A percentile compares a stretch with the other conserved stretches of the same genome.
These are phyloP conservation scores for Eurytoma adleriae DNA, from an alignment of 2,888 invertebrate species.

Conservation along the genomic window DNA sequence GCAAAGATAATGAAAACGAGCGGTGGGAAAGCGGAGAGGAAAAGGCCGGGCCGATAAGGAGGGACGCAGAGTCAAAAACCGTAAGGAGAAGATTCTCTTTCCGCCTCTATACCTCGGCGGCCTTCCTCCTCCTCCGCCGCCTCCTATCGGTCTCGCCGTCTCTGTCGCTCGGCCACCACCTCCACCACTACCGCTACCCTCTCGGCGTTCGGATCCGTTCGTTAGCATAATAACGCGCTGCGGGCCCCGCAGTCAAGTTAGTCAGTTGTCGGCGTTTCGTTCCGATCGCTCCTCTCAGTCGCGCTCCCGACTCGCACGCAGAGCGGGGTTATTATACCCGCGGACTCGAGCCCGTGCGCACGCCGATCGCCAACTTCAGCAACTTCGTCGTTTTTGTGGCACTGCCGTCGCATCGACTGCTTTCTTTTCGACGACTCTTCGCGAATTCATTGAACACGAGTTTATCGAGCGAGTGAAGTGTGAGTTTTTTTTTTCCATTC, in stretches of 20 bases:
- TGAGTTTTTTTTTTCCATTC: neutral
- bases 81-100: conserved; percentile 19
- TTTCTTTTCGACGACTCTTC: neutral
- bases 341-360: neutral
- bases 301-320: conserved; percentile 32
- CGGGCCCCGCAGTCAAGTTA: conserved; percentile 68
- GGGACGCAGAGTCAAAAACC: neutral
- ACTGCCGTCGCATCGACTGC: neutral
- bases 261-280: conserved; percentile 70
- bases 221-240: conserved; percentile 73
- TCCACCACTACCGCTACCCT: conserved; percentile 26
- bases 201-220: conserved; percentile 56
- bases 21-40: neutral
- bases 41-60: neutral
- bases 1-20: neutral
- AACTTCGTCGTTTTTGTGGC: neutral
- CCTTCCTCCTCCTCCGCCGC: conserved; percentile 24
- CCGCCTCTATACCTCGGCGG: conserved; percentile 8
- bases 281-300: conserved; percentile 63
- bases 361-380: neutral
- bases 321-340: conserved; percentile 46
- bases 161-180: conserved; percentile 15
- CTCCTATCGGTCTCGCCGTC: neutral
- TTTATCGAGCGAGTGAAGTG: neutral
- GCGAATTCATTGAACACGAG: no score